These are phyloP conservation scores for Podarcis raffonei DNA, from an alignment of 2,113 vertebrate species.

Conservation along the genomic window DNA sequence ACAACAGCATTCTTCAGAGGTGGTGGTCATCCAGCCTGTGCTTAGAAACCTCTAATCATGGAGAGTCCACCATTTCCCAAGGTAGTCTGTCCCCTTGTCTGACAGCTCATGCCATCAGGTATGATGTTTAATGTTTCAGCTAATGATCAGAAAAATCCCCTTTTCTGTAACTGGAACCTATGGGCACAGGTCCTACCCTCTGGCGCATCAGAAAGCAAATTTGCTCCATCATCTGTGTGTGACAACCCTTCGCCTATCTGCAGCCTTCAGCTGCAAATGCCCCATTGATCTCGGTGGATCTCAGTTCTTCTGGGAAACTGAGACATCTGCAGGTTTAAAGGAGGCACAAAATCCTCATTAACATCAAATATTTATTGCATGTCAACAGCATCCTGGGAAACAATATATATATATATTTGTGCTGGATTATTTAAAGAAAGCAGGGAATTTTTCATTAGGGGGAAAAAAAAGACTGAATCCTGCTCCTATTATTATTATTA, in stretches of 20 bases:
- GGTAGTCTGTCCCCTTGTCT: no score
- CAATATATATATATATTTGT: neutral
- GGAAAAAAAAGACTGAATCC: neutral
- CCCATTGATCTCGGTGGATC: neutral
- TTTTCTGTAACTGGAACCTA: no score
- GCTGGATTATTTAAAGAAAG: neutral
- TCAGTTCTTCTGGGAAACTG: neutral
- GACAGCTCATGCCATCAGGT: no score
- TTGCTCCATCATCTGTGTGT: neutral
- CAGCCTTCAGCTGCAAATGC: neutral
- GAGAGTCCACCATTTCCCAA: no score
- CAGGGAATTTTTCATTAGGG: neutral
- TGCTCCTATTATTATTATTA: neutral
- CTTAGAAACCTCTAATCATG: no score
- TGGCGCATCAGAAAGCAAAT: neutral
- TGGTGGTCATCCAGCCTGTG: no score
- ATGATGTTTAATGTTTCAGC: no score
- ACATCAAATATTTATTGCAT: neutral
- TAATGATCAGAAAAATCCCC: no score
- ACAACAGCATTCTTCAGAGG: no score
- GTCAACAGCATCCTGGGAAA: neutral
- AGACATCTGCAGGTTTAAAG: slow-evolving; percentile 13
- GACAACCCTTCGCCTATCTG: neutral
- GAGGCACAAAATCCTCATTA: neutral
- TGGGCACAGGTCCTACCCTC: no score